phyloP scores from a whole-genome alignment of 2,888 invertebrate species.

The Scaptomyza reducta region DNA sequence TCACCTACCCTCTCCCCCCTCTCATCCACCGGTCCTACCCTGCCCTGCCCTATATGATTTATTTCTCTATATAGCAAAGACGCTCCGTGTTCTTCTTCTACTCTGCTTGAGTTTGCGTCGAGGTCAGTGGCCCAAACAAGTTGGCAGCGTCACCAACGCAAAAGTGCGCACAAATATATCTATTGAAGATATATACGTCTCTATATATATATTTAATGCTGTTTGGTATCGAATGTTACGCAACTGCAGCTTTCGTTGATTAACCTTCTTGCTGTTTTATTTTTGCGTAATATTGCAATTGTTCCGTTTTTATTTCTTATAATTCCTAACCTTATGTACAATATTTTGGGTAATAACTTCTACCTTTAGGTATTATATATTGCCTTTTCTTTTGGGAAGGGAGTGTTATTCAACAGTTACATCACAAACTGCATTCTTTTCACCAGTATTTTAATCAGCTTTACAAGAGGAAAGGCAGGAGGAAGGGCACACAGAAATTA shows the following conservation, averaged over 20 bases:
- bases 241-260: neutral
- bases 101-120: neutral
- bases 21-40: no score
- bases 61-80: conserved; percentile 33
- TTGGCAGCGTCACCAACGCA: neutral
- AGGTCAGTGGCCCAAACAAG: conserved; percentile 50
- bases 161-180: neutral
- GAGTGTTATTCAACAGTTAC: neutral
- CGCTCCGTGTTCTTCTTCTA: conserved; percentile 12
- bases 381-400: neutral
- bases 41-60: conserved; percentile 29
- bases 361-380: neutral
- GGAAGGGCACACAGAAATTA: neutral
- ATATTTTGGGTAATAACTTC: neutral
- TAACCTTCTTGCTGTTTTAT: neutral
- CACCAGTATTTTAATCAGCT: no score
- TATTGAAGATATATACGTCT: neutral
- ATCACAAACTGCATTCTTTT: no score
- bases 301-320: neutral
- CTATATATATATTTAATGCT: neutral
- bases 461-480: neutral
- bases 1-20: neutral
- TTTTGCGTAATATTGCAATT: neutral
- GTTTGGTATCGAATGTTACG: neutral
- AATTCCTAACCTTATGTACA: no score